These are phyloP conservation scores for Diabrotica virgifera DNA, from an alignment of 1,140 invertebrate genomes.

Conservation along the genomic window DNA sequence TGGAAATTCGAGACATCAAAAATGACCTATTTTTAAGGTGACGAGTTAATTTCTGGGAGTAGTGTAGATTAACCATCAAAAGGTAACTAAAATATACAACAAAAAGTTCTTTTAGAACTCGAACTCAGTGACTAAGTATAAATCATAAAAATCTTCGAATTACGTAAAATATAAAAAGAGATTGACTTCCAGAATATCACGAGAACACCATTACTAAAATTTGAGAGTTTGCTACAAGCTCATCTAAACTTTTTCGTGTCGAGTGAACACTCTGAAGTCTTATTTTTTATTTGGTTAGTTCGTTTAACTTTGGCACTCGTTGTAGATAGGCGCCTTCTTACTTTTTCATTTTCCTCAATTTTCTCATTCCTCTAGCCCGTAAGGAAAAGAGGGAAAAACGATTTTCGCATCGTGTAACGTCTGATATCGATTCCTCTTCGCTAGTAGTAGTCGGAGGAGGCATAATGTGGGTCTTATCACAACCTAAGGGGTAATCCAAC, in stretches of 20 bases:
- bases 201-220: not conserved
- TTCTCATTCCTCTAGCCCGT: not conserved
- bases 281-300: not conserved
- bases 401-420: conserved; percentile 1
- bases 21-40: no score
- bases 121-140: no score
- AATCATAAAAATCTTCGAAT: no score
- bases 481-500: not conserved
- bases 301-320: not conserved
- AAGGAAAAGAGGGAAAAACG: not conserved
- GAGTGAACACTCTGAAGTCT: not conserved
- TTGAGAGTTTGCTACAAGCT: no score
- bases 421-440: not conserved
- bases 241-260: no score
- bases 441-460: not conserved
- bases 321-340: not conserved
- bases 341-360: conserved; percentile 2
- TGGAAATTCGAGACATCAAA: no score
- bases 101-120: no score
- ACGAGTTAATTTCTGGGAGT: no score
- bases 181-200: conserved; percentile 2
- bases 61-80: no score
- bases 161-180: no score
- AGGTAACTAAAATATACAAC: no score
- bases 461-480: conserved; percentile 2